Conservation (phyloP, 2,888 invertebrate genomes). For the Sesia apiformis region DNA sequence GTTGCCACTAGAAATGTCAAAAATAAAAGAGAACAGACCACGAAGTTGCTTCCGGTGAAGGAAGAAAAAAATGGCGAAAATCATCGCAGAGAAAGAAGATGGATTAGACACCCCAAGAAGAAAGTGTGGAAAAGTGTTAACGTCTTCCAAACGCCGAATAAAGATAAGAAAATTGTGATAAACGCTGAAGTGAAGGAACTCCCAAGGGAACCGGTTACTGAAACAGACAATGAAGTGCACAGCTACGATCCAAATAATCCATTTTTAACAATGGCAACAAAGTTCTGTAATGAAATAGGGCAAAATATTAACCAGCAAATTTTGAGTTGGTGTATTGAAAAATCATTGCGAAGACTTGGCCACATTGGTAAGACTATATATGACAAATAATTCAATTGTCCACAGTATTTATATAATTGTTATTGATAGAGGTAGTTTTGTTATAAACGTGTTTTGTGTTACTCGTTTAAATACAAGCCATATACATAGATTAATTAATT, state of each 20-base stretch:
- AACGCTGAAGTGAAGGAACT: conserved; percentile 3
- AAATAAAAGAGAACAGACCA: conserved; percentile 39
- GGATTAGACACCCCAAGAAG: conserved; percentile 31
- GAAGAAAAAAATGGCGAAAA: conserved; percentile 14
- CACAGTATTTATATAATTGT: too few species aligned
- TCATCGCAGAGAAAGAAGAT: conserved; percentile 34
- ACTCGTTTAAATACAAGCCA: too few species aligned
- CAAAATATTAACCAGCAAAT: conserved; percentile 35
- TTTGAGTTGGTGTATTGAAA: conserved; percentile 55
- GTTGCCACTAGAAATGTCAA: conserved; percentile 24
- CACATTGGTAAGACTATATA: conserved; percentile 37
- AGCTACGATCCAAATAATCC: conserved; percentile 21
- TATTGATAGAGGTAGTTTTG: too few species aligned
- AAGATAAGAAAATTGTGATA: conserved; percentile 14
- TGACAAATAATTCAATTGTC: too few species aligned
- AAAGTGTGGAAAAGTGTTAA: neutral
- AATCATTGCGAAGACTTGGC: conserved; percentile 43
- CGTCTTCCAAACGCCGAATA: conserved; percentile 21
- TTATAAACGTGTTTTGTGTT: too few species aligned
- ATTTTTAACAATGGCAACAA: conserved; percentile 43
- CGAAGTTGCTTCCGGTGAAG: conserved; percentile 36
- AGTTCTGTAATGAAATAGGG: conserved; percentile 51
- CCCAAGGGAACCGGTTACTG: conserved; percentile 2
- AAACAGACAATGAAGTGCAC: conserved; percentile 5
- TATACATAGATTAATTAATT: too few species aligned